Percentiles rank a stretch among this genome's conserved stretches.
Conservation (phyloP, 2,113 vertebrate species). For the Podarcis raffonei region DNA sequence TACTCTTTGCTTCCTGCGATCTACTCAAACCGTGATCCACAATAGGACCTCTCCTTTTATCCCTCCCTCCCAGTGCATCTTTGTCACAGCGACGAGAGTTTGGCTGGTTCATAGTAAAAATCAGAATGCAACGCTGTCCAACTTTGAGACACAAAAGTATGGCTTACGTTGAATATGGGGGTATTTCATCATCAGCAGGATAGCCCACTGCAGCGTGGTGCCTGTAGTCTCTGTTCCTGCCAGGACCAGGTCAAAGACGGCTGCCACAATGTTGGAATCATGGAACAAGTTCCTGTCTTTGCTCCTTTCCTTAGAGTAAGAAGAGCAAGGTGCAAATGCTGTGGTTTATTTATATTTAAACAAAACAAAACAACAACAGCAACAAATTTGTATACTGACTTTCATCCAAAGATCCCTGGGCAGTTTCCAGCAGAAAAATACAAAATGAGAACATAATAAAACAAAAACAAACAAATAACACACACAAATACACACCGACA, state of each 20-base stretch:
- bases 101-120: background rate
- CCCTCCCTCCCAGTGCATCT: background rate
- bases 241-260: slow-evolving; percentile 79
- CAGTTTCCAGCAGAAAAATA: too few species aligned
- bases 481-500: too few species aligned
- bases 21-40: too few species aligned
- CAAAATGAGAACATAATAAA: too few species aligned
- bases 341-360: background rate
- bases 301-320: slow-evolving; percentile 42
- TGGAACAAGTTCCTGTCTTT: slow-evolving; percentile 56
- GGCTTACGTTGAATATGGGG: slow-evolving; percentile 75
- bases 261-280: slow-evolving; percentile 75
- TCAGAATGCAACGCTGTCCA: background rate
- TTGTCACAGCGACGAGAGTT: background rate
- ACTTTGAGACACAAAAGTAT: background rate
- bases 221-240: slow-evolving; percentile 86
- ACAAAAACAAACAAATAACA: too few species aligned
- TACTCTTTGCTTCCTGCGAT: too few species aligned
- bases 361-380: too few species aligned
- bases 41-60: too few species aligned
- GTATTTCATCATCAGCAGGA: slow-evolving; percentile 80
- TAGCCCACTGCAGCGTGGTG: slow-evolving; percentile 81
- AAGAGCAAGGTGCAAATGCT: background rate
- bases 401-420: too few species aligned
- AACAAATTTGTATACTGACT: too few species aligned